Evolutionary conservation across 2,797 vertebrate species (phyloP), one percentile per base, ranked within the genome.

Genomic region (Zalophus californianus): DNA sequence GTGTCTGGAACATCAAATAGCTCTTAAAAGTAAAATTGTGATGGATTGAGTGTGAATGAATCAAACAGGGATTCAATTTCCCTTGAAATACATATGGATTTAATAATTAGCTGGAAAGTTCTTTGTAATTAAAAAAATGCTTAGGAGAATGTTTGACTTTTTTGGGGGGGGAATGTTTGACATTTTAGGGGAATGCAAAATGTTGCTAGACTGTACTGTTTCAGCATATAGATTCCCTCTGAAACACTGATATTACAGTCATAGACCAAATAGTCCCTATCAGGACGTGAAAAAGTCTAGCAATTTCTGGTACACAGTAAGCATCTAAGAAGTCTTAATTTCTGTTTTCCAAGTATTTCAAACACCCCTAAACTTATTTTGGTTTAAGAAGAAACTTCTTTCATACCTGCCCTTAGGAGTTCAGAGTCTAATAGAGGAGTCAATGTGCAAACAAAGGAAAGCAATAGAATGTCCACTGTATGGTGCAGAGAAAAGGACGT

Each of bases 1-100:
- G 72, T 77, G 83, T 94, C 88, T 96, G 82, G 29, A 97, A 96
- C 94, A 97, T 97, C 96, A 97, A 96, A 97, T 92, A 91, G 44
- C 56, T 90, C 92, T 96, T 97, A 88, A 92, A 96, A 96, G 85
- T 86, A 94, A 96, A 92, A 88, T 4, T 32, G 38, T 96, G 94
- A 96, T 89, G 92, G 54, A 97, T 86, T 92, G 85, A 79, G 27
- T 91, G 66, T 86, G 88, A 96, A 87, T 96, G 78, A 97, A 79
- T 54, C 85, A 97, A 96, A 94, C 35, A 75, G n/a, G 84, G 35
- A 73, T 92, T 94, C 77, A 56, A 70, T 94, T 95, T 94, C 60
- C 73, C 66, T 85, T 90, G 92, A 96, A 96, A 94, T 84, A 88
- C 96, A 96, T 83, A 92, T 96, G 96, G 95, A 52, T 75, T 97